A percentile compares a stretch with the other conserved stretches of the same genome.
These are phyloP conservation scores for Epinephelus fuscoguttatus DNA, from an alignment of 2,113 vertebrate species.

Conservation along the genomic window DNA sequence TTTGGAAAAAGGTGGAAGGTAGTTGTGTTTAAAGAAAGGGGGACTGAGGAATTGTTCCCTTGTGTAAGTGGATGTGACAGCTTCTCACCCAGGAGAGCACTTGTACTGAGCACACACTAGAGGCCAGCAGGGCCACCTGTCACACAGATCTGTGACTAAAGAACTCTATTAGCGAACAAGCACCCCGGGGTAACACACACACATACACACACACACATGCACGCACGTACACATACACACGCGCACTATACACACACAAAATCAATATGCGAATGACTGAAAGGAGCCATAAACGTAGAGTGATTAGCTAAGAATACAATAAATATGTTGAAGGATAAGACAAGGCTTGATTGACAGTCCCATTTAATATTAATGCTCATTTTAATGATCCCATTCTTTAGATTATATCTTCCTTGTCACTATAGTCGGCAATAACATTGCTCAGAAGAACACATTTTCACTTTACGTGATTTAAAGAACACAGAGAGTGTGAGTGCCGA, in stretches of 20 bases:
- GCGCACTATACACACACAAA: slow-evolving; percentile 1
- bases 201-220: neutral
- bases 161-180: slow-evolving; percentile 77
- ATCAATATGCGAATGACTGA: slow-evolving; percentile 43
- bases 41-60: slow-evolving; percentile 64
- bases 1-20: slow-evolving; percentile 48
- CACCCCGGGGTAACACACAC: slow-evolving; percentile 49
- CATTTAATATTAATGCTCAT: slow-evolving; percentile 50
- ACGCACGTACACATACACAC: neutral
- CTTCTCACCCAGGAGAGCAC: slow-evolving; percentile 80
- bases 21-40: slow-evolving; percentile 54
- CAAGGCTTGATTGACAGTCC: slow-evolving; percentile 43
- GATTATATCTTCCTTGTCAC: slow-evolving; percentile 48
- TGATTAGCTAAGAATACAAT: slow-evolving; percentile 50
- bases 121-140: slow-evolving; percentile 80
- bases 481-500: slow-evolving; percentile 11
- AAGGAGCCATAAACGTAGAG: slow-evolving; percentile 41
- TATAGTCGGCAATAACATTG: slow-evolving; percentile 12
- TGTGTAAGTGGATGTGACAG: slow-evolving; percentile 82
- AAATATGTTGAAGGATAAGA: slow-evolving; percentile 41
- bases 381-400: slow-evolving; percentile 56
- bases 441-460: slow-evolving; percentile 50
- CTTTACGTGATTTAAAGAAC: slow-evolving; percentile 49
- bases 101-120: slow-evolving; percentile 75
- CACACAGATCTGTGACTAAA: slow-evolving; percentile 79